phyloP scores from a whole-genome alignment of 2,888 invertebrate species.

The Parthenolecanium corni region DNA sequence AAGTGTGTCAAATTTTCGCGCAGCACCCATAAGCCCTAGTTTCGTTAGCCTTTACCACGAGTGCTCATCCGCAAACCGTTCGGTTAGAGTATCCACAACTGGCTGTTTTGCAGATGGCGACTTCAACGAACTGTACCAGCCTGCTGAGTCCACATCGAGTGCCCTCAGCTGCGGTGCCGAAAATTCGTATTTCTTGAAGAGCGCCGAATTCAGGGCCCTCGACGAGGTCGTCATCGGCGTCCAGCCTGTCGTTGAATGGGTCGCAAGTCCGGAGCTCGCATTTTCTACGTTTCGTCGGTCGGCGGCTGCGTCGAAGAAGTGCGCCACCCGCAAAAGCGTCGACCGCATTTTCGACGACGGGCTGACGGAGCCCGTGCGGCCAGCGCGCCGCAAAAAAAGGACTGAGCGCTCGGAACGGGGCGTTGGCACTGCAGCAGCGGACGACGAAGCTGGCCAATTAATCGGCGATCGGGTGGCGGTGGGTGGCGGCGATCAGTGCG shows the following conservation, averaged over 20 bases:
- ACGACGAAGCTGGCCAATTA: no score
- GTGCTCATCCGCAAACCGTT: no score
- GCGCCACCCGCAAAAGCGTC: no score
- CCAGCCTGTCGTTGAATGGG: background rate
- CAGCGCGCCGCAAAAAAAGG: background rate
- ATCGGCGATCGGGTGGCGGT: no score
- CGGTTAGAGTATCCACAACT: no score
- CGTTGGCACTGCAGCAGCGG: background rate
- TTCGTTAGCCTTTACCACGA: no score
- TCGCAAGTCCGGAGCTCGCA: background rate
- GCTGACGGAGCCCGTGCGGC: conserved; percentile 2
- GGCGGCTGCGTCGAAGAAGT: background rate
- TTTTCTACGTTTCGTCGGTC: conserved; percentile 10
- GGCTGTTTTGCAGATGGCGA: no score
- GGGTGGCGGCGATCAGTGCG: background rate
- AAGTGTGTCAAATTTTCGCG: no score
- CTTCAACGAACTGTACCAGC: no score
- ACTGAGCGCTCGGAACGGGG: background rate
- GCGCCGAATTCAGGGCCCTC: background rate
- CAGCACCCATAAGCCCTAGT: no score
- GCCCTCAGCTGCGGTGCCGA: no score
- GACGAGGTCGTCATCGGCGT: background rate
- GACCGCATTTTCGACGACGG: conserved; percentile 21
- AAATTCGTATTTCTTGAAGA: background rate
- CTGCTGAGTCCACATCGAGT: no score